These are phyloP conservation scores for Ophioderma brevispina DNA, from an alignment of 35 echinoderm and acorn worm genomes.

Conservation along the genomic window DNA sequence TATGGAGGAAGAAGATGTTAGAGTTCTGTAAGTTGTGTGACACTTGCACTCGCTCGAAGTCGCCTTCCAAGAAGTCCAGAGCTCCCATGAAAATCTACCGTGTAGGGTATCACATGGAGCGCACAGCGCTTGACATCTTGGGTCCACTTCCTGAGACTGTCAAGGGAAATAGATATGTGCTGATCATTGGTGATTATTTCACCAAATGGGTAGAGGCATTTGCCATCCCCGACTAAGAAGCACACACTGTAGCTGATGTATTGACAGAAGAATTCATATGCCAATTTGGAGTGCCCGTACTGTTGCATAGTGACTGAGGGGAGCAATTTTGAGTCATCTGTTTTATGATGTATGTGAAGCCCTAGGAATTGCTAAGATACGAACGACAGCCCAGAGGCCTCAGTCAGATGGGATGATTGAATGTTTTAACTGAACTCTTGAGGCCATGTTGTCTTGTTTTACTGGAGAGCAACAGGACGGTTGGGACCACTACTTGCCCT, in stretches of 20 bases:
- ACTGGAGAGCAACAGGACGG: slow-evolving; percentile 12
- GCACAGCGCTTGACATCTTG: too few species aligned
- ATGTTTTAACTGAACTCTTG: slow-evolving; percentile 33
- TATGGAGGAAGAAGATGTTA: not conserved
- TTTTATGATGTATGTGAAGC: slow-evolving; percentile 53
- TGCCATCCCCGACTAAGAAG: too few species aligned
- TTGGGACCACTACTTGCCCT: slow-evolving; percentile 40
- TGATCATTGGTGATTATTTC: too few species aligned
- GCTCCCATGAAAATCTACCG: too few species aligned
- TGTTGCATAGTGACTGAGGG: slow-evolving; percentile 38
- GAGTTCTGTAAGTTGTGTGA: not conserved
- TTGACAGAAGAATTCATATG: too few species aligned
- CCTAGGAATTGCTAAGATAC: slow-evolving; percentile 47
- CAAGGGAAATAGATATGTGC: too few species aligned
- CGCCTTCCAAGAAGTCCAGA: not conserved
- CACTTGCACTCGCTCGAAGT: not conserved
- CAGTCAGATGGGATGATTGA: slow-evolving; percentile 67
- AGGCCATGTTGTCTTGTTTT: slow-evolving; percentile 32
- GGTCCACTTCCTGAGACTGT: too few species aligned
- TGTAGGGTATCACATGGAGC: too few species aligned
- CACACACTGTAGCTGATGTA: too few species aligned
- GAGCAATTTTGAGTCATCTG: too few species aligned
- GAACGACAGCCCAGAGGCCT: slow-evolving; percentile 53
- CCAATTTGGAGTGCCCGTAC: slow-evolving; percentile 50
- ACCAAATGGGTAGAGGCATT: too few species aligned